phyloP scores from a whole-genome alignment of 2,113 vertebrate species.

The Acanthochromis polyacanthus region DNA sequence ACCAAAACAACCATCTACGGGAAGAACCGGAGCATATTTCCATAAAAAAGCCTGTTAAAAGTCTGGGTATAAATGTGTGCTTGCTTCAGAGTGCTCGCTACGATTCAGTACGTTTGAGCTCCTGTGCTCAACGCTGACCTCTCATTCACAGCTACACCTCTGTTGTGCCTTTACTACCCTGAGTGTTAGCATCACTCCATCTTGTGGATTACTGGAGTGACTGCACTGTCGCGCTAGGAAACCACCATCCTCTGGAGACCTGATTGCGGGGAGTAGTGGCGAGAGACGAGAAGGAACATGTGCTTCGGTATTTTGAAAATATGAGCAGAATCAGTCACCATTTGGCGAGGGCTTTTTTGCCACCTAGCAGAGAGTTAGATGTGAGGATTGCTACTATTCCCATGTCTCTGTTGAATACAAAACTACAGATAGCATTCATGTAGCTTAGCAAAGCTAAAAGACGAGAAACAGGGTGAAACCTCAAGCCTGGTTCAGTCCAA shows the following conservation, averaged over 20 bases:
- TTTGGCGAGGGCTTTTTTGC: neutral
- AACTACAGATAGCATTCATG: neutral
- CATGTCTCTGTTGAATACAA: neutral
- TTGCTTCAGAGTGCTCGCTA: conserved; percentile 36
- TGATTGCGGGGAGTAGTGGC: neutral
- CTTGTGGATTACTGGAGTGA: conserved; percentile 49
- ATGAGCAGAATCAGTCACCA: neutral
- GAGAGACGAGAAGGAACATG: neutral
- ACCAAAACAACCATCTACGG: neutral
- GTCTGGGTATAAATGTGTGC: conserved; percentile 43
- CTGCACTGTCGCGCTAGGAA: conserved; percentile 17
- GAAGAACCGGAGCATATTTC: neutral
- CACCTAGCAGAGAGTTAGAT: neutral
- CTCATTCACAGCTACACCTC: conserved; percentile 5
- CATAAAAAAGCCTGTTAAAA: conserved; percentile 20
- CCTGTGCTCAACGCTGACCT: conserved; percentile 16
- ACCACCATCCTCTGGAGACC: neutral
- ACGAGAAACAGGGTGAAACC: neutral
- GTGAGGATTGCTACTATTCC: neutral
- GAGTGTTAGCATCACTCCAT: conserved; percentile 50
- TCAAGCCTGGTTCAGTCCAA: neutral
- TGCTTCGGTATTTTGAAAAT: neutral
- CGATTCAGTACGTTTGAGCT: conserved; percentile 1
- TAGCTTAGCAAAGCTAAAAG: neutral
- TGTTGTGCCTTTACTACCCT: conserved; percentile 29